Percentiles rank a stretch among this genome's conserved stretches.
These are phyloP conservation scores for Leucozona laternaria DNA, from an alignment of 2,888 invertebrate genomes.

Conservation along the genomic window DNA sequence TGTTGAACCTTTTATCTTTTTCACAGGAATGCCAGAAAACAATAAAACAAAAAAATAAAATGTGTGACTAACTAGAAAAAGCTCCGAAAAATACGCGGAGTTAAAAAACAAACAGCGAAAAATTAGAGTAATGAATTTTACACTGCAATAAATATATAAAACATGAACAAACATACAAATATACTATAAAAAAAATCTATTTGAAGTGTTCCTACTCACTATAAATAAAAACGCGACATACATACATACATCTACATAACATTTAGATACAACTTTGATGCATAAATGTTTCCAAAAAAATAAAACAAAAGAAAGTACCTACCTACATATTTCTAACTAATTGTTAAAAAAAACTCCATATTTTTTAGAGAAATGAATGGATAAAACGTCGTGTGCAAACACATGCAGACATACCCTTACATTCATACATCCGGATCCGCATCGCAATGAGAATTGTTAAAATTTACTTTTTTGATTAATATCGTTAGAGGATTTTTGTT, in stretches of 20 bases:
- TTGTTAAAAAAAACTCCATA: constrained; percentile 4
- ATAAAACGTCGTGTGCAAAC: constrained; percentile 36
- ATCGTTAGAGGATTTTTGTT: constrained; percentile 18
- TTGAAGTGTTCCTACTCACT: neutral
- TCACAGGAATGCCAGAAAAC: neutral
- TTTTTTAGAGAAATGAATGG: constrained; percentile 12
- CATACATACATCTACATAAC: too few species aligned
- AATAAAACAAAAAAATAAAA: neutral
- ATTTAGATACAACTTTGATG: constrained; percentile 27
- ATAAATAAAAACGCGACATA: constrained; percentile 2
- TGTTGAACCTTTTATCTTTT: neutral
- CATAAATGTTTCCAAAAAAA: constrained; percentile 20
- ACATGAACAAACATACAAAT: too few species aligned
- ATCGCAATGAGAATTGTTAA: constrained; percentile 9
- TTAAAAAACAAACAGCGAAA: constrained; percentile 6
- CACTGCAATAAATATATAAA: constrained; percentile 12
- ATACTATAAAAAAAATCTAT: constrained; percentile 3
- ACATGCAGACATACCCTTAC: neutral
- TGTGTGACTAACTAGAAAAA: neutral
- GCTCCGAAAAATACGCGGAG: neutral
- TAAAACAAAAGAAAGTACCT: constrained; percentile 24
- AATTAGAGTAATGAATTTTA: constrained; percentile 28
- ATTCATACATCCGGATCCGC: neutral
- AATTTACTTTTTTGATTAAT: constrained; percentile 48
- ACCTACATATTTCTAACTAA: neutral